Percentiles rank a stretch among this genome's conserved stretches.
Evolutionary conservation across 2,113 vertebrate genomes (phyloP).

Genomic region (Donacobius atricapilla): DNA sequence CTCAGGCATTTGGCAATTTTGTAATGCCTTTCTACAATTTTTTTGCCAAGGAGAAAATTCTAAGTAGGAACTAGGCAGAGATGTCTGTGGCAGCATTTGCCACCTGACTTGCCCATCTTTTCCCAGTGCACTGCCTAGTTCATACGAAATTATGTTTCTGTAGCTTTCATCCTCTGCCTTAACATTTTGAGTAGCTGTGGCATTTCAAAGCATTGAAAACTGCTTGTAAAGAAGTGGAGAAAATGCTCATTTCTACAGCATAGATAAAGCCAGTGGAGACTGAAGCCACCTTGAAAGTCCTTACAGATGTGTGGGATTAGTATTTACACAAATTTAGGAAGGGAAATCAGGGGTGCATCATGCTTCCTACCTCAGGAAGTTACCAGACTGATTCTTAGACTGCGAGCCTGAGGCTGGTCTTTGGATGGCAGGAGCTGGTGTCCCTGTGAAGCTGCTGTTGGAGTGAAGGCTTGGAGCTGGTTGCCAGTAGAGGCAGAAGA

Average conservation of each 20-base stretch:
- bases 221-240: background rate
- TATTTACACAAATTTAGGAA: background rate
- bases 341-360: background rate
- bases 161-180: background rate
- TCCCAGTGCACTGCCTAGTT: background rate
- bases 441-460: background rate
- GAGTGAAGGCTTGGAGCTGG: background rate
- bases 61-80: background rate
- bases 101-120: background rate
- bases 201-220: background rate
- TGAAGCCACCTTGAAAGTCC: background rate
- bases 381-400: background rate
- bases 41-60: background rate
- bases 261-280: background rate
- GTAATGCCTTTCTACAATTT: background rate
- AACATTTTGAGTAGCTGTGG: background rate
- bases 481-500: background rate
- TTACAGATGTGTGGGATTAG: background rate
- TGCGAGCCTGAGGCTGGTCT: background rate
- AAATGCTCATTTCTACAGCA: background rate
- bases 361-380: background rate
- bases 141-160: background rate
- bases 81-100: background rate
- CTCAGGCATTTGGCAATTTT: background rate
- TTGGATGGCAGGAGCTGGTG: background rate